Percentiles rank a stretch among this genome's conserved stretches.
phyloP scores from a whole-genome alignment of 2,888 invertebrate genomes.

The Clanis bilineata region DNA sequence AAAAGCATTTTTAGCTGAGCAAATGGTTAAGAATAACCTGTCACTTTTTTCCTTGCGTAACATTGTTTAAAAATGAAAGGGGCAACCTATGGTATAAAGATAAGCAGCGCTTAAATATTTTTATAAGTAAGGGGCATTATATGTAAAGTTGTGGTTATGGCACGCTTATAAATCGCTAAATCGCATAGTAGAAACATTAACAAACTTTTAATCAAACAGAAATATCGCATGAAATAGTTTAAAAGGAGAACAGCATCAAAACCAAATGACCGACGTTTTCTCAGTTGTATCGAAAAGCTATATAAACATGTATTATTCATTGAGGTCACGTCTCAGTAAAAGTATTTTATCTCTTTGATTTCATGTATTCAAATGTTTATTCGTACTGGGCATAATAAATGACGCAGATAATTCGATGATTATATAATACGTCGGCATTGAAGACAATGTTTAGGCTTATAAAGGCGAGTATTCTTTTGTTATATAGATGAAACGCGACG shows the following conservation, averaged over 20 bases:
- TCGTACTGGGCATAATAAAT: background rate
- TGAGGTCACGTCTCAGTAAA: background rate
- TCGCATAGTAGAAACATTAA: background rate
- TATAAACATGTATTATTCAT: background rate
- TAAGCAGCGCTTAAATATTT: too few species aligned
- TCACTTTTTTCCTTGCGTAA: too few species aligned
- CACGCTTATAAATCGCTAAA: conserved; percentile 11
- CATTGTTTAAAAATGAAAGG: too few species aligned
- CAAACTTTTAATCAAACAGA: background rate
- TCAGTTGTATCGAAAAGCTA: background rate
- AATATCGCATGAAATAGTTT: background rate
- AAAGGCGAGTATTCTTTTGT: conserved; percentile 15
- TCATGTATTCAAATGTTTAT: conserved; percentile 1
- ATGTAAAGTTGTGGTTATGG: conserved; percentile 38
- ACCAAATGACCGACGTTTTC: background rate
- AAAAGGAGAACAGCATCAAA: background rate
- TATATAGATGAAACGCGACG: conserved; percentile 52
- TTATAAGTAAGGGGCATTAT: too few species aligned
- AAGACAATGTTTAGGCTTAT: conserved; percentile 12
- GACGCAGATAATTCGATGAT: background rate
- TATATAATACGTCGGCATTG: conserved; percentile 12
- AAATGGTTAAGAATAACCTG: too few species aligned
- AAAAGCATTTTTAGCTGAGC: too few species aligned
- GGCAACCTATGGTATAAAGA: too few species aligned
- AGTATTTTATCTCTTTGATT: background rate